Conservation (phyloP, 2,888 invertebrate genomes). For the Chrysina gloriosa region DNA sequence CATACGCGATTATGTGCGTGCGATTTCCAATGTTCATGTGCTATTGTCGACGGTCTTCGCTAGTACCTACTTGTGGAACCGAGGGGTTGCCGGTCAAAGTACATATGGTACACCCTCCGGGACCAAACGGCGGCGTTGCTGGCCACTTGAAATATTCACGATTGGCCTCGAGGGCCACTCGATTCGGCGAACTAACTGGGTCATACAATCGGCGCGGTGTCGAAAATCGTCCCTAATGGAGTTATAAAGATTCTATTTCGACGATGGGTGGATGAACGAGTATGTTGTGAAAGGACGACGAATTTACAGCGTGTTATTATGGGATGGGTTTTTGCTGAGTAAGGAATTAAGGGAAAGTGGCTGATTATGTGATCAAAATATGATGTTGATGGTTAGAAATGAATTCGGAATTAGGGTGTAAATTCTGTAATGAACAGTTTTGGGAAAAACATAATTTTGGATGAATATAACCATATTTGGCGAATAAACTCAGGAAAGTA, state of each 20-base stretch:
- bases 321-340: too few relatives aligned
- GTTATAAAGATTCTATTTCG: slow-evolving; percentile 11
- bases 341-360: too few relatives aligned
- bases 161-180: slow-evolving; percentile 55
- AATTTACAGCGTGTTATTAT: too few relatives aligned
- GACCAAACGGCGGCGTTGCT: slow-evolving; percentile 51
- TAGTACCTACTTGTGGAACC: slow-evolving; percentile 4
- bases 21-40: neutral
- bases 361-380: too few relatives aligned
- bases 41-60: neutral
- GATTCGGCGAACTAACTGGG: slow-evolving; percentile 42
- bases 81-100: slow-evolving; percentile 10
- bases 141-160: slow-evolving; percentile 48
- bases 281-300: too few relatives aligned
- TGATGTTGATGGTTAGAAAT: too few relatives aligned
- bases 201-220: slow-evolving; percentile 20
- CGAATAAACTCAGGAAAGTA: too few relatives aligned
- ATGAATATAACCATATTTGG: too few relatives aligned
- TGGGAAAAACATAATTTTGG: too few relatives aligned
- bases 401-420: too few relatives aligned
- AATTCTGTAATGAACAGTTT: too few relatives aligned
- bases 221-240: slow-evolving; percentile 41
- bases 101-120: slow-evolving; percentile 50
- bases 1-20: neutral
- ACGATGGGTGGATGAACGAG: neutral